Evolutionary conservation across 2,113 vertebrate species (phyloP), one percentile per base, ranked within the genome.

Genomic region (Hippocampus barbouri): DNA sequence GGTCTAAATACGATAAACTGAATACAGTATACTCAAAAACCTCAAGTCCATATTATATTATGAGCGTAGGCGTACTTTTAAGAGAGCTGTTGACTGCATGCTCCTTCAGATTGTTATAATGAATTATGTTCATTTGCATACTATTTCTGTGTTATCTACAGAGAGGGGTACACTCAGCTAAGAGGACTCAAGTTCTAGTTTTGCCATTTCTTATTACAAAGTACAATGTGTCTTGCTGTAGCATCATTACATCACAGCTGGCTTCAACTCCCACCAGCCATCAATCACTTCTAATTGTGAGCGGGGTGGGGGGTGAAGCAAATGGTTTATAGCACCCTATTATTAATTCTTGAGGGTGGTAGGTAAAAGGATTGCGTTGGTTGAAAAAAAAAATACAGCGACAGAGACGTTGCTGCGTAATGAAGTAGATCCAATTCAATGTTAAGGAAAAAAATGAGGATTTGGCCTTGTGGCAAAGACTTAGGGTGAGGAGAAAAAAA

Each of bases 171-270:
- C 56, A 38, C 59, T 57, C 72, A 69, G 70, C 73, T 80, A 68
- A 64, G n/a, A 71, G 64, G 30, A 69, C 75, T 72, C 77, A 79
- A 49, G 43, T 63, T 53, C 57, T 66, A 70, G 25, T 77, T 67
- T 57, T 73, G 47, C 14, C 34, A 56, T 64, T 69, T 74, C 68
- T 72, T 79, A 68, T 72, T 72, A 81, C 73, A 72, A 71, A 73
- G 5, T 38, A 38, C 5, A 38, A 62, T 64, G 54, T 30, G 21
- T 66, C 41, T 47, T 66, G 76, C 75, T 79, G 56, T 73, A 25
- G 74, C 72, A 69, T 81, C 83, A 85, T 82, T 85, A 85, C 80
- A 78, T 89, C 81, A 86, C 77, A 88, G 84, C 79, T 89, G 83
- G 86, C 83, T 73, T 57, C 66, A 76, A 68, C 80, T 82, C 65